Evolutionary conservation across 2,113 vertebrate species (phyloP).

Genomic region (Mus spicilegus): DNA sequence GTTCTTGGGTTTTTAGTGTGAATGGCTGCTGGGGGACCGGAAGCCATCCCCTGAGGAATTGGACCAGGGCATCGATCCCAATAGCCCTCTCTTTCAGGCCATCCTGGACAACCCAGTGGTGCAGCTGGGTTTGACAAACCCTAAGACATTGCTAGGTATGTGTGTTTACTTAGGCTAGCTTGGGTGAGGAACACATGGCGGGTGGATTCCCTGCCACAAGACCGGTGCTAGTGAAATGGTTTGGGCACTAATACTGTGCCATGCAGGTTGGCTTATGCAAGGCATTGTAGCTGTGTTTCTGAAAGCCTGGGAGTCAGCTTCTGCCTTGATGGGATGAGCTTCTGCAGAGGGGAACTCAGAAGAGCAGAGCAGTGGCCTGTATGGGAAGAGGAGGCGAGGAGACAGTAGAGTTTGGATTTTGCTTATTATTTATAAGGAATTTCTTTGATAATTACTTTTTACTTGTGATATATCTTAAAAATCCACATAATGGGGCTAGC

Average conservation of each 20-base stretch:
- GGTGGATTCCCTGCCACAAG: background rate
- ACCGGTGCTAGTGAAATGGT: background rate
- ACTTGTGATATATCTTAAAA: background rate
- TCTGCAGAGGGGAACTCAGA: background rate
- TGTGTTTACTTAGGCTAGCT: background rate
- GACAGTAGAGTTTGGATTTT: background rate
- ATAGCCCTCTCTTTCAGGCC: slow-evolving; percentile 97
- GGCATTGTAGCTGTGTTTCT: fast-evolving
- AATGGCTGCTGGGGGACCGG: slow-evolving; percentile 98
- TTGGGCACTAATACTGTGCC: background rate
- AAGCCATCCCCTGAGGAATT: slow-evolving; percentile 97
- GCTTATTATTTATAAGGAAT: background rate
- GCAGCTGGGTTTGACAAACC: slow-evolving; percentile 97
- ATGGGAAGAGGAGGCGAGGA: fast-evolving
- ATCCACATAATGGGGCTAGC: background rate
- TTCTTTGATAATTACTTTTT: background rate
- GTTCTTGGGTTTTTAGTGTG: slow-evolving; percentile 89
- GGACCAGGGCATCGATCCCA: slow-evolving; percentile 96
- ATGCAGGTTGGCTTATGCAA: background rate
- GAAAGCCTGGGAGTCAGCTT: fast-evolving
- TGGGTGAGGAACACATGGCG: background rate
- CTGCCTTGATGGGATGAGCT: background rate
- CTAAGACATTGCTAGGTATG: slow-evolving; percentile 96
- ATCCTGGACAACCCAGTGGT: slow-evolving; percentile 99
- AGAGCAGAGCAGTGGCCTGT: no score